A percentile compares a stretch with the other conserved stretches of the same genome.
Conservation (phyloP, 1,140 invertebrate species). For the Heliconius hewitsoni region DNA sequence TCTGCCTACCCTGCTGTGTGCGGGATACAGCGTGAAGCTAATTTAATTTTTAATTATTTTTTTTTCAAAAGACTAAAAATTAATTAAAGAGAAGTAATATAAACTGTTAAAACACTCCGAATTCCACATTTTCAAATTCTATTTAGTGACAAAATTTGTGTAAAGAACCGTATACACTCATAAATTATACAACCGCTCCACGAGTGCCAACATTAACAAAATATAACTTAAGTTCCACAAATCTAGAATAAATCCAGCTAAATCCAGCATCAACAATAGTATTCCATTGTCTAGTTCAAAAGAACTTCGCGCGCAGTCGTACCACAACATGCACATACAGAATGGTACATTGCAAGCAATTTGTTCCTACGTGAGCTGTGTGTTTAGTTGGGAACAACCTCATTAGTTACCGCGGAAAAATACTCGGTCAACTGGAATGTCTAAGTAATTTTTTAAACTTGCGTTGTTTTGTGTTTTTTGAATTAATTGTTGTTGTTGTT, state of each 20-base stretch:
- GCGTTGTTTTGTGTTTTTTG: background rate
- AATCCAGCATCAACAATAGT: slow-evolving; percentile 19
- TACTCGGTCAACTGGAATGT: slow-evolving; percentile 37
- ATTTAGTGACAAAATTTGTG: too few species aligned
- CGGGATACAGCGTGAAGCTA: too few species aligned
- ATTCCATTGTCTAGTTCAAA: slow-evolving; percentile 41
- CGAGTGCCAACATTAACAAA: background rate
- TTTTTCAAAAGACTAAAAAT: too few species aligned
- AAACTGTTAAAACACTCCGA: too few species aligned
- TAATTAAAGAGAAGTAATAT: too few species aligned
- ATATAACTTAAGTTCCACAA: background rate
- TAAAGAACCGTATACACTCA: too few species aligned
- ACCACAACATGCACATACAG: slow-evolving; percentile 31
- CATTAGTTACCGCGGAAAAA: slow-evolving; percentile 44
- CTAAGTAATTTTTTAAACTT: slow-evolving; percentile 20
- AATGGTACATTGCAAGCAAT: slow-evolving; percentile 44
- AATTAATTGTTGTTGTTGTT: background rate
- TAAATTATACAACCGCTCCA: background rate
- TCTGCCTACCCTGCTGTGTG: too few species aligned
- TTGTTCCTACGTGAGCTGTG: slow-evolving; percentile 40
- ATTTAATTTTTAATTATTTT: too few species aligned
- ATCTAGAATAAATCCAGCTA: slow-evolving; percentile 1
- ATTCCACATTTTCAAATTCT: too few species aligned
- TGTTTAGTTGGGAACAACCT: slow-evolving; percentile 38
- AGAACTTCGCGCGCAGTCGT: slow-evolving; percentile 28